These are phyloP conservation scores for Metopia argyrocephala DNA, from an alignment of 2,888 invertebrate genomes.

Conservation along the genomic window DNA sequence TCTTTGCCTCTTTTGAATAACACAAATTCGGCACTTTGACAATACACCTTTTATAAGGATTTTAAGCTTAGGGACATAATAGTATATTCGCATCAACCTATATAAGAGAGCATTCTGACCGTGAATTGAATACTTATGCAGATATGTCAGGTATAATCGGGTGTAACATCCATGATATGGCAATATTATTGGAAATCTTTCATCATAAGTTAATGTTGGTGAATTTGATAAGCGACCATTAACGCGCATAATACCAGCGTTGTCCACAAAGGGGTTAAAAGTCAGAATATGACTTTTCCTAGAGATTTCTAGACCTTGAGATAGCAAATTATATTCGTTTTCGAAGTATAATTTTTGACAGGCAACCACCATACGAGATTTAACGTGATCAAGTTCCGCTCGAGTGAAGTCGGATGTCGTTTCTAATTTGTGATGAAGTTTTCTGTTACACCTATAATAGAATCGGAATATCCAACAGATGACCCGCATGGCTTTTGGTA, in stretches of 20 bases:
- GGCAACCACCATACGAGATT: background rate
- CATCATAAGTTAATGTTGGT: background rate
- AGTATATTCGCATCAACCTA: too few relatives aligned
- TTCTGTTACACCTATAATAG: background rate
- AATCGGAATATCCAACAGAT: conserved; percentile 5
- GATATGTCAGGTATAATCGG: background rate
- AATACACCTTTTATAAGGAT: background rate
- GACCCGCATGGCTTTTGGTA: too few relatives aligned
- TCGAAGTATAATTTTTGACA: too few relatives aligned
- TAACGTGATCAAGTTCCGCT: background rate
- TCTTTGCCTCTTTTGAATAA: too few relatives aligned
- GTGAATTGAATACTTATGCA: too few relatives aligned
- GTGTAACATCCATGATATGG: conserved; percentile 10
- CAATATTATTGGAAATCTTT: conserved; percentile 10
- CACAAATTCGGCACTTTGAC: background rate
- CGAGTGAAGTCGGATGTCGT: background rate
- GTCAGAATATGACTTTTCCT: conserved; percentile 5
- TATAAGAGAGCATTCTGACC: conserved; percentile 14
- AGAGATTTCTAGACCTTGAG: background rate
- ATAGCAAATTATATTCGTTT: too few relatives aligned
- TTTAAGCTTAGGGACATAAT: background rate
- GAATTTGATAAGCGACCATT: background rate
- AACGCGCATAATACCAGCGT: background rate
- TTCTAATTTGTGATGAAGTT: too few relatives aligned
- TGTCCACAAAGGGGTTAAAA: conserved; percentile 14